phyloP scores from a whole-genome alignment of 2,797 vertebrate species.

The Sus cebifrons region DNA sequence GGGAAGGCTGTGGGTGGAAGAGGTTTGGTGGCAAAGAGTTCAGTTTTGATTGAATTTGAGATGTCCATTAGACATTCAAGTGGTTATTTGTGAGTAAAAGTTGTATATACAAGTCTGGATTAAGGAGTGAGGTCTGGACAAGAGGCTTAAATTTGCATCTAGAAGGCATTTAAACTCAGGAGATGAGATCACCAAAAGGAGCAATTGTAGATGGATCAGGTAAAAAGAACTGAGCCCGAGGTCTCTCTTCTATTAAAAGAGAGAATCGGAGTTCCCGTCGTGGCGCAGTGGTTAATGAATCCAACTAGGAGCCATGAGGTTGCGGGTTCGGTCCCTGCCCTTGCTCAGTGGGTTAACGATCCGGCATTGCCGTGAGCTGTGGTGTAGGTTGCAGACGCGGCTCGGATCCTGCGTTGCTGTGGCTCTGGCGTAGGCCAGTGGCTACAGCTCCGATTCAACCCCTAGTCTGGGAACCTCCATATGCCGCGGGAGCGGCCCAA shows the following conservation, averaged over 20 bases:
- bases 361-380: too few species aligned
- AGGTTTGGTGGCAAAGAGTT: slow-evolving; percentile 17
- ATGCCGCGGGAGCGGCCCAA: too few species aligned
- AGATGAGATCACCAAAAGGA: not conserved
- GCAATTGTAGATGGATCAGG: not conserved
- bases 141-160: slow-evolving; percentile 8
- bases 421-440: too few species aligned
- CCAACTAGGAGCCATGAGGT: too few species aligned
- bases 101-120: slow-evolving; percentile 13
- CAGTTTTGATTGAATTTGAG: slow-evolving; percentile 18
- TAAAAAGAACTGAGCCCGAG: not conserved
- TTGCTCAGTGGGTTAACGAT: too few species aligned
- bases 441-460: too few species aligned
- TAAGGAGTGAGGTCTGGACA: not conserved
- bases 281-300: too few species aligned
- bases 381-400: too few species aligned
- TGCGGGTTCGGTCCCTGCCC: too few species aligned
- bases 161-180: slow-evolving; percentile 32
- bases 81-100: not conserved
- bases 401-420: too few species aligned
- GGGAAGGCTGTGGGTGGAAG: not conserved
- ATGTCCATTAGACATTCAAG: not conserved
- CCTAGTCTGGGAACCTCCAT: too few species aligned
- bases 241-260: not conserved
- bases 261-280: not conserved